Base-by-base conservation (phyloP, 2,888 invertebrate genomes). In the Eledona agricola region DNA sequence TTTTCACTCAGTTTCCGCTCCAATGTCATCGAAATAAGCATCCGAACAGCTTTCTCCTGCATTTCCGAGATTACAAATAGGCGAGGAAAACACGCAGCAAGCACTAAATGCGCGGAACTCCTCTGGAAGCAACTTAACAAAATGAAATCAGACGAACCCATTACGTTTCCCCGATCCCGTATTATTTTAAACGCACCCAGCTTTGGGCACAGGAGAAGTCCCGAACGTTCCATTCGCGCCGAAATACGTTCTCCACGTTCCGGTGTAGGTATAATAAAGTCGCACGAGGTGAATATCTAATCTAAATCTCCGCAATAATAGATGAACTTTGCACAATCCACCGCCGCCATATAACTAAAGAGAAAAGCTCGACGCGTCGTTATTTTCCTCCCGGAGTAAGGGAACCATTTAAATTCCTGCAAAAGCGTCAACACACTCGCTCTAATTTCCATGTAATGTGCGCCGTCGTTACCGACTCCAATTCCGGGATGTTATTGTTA, bases 361-460 rank as follows among this genome's bases (percentile, higher is more conserved):
- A 13, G 28, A 28, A 47, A 35, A 40, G 49, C 49, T 15, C 49
- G 28, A 25, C 46, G 34, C 35, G 20, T 50, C 38, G 51, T 57
- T 57, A 56, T 56, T 60, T 57, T 60, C 49, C 55, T 59, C 47
- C 37, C 46, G 37, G 54, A 51, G 19, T 45, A 40, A 38, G 20
- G 45, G 46, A 52, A 55, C 57, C 62, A 65, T 67, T 65, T 65
- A 63, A 63, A 67, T 66, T 65, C 61, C 60, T 60, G 57, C 52
- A 62, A 51, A 59, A 57, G 59, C 64, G 57, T 61, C 65, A 63
- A 63, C 62, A 57, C 59, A 59, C 57, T 60, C 60, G 43, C 13
- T 63, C 60, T 64, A 67, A 66, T 67, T 66, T 65, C 57, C 63
- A 57, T 65, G 63, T 67, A 67, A 67, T 63, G 63, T 62, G 62